A percentile compares a stretch with the other conserved stretches of the same genome.
Evolutionary conservation across 2,797 vertebrate genomes (phyloP).

Genomic region (Sebastolobus altivelis): DNA sequence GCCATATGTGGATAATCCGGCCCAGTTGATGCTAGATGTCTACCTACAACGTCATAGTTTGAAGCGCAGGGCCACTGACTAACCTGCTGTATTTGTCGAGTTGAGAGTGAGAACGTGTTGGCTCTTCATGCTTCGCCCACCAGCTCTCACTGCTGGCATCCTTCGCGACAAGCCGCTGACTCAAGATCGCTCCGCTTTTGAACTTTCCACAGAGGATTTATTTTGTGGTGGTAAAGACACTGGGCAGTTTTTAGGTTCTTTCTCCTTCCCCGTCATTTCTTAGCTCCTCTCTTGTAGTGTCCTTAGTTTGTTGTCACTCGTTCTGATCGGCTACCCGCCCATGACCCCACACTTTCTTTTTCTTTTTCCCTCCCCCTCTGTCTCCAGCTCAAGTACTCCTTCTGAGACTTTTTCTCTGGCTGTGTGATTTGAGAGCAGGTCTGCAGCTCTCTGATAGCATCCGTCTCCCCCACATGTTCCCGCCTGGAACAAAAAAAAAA

Average conservation of each 20-base stretch:
- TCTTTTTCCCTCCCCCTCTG: neutral
- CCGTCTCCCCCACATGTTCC: slow-evolving; percentile 44
- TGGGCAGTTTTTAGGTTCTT: neutral
- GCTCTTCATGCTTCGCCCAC: slow-evolving; percentile 51
- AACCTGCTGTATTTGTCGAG: neutral
- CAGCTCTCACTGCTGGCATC: slow-evolving; percentile 35
- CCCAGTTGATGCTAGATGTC: neutral
- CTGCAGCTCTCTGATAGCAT: slow-evolving; percentile 71
- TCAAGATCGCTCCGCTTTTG: slow-evolving; percentile 29
- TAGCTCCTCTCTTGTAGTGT: neutral
- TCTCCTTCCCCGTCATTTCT: slow-evolving; percentile 12
- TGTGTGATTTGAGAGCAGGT: slow-evolving; percentile 68
- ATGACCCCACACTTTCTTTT: neutral
- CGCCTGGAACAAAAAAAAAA: slow-evolving; percentile 53
- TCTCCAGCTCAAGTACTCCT: slow-evolving; percentile 25
- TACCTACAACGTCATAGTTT: neutral
- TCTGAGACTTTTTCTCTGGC: slow-evolving; percentile 45
- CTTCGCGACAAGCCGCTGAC: slow-evolving; percentile 37
- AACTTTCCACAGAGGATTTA: slow-evolving; percentile 53
- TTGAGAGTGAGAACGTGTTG: neutral
- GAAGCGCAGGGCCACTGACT: neutral
- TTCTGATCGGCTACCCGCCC: slow-evolving; percentile 7
- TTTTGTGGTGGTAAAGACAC: slow-evolving; percentile 26
- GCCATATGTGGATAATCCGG: neutral
- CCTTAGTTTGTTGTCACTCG: slow-evolving; percentile 15